phyloP scores from a whole-genome alignment of 2,113 vertebrate genomes.

The Panthera tigris region DNA sequence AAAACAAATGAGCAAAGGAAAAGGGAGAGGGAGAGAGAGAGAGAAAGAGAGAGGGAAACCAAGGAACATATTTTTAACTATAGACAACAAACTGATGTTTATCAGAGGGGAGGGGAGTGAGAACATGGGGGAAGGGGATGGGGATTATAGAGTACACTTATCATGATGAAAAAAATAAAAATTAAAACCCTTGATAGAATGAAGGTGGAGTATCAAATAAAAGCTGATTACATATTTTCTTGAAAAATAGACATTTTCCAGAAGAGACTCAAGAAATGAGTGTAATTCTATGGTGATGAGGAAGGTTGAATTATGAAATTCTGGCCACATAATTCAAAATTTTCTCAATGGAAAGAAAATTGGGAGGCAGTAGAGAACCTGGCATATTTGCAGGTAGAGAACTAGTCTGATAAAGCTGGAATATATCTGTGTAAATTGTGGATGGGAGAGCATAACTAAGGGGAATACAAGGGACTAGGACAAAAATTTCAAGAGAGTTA shows the following conservation, averaged over 20 bases:
- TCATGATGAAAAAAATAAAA: not conserved
- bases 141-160: not conserved
- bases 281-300: not conserved
- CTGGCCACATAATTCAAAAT: not conserved
- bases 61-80: not conserved
- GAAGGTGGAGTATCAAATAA: not conserved
- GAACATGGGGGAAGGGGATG: not conserved
- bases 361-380: not conserved
- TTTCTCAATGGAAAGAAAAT: not conserved
- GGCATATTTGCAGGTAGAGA: not conserved
- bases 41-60: not conserved
- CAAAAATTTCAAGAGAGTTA: slow-evolving; percentile 38
- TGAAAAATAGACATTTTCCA: not conserved
- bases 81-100: not conserved
- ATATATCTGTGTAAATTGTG: not conserved
- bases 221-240: not conserved
- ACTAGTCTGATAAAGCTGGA: not conserved
- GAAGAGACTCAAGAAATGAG: not conserved
- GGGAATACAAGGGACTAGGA: not conserved
- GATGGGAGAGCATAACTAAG: not conserved
- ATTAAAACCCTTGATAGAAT: not conserved
- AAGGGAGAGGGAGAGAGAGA: not conserved
- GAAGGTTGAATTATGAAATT: not conserved
- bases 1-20: not conserved
- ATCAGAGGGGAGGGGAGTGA: not conserved